Evolutionary conservation across 2,888 invertebrate species (phyloP), one percentile per base, ranked within the genome.

Genomic region (Pristionchus maxplancki): DNA sequence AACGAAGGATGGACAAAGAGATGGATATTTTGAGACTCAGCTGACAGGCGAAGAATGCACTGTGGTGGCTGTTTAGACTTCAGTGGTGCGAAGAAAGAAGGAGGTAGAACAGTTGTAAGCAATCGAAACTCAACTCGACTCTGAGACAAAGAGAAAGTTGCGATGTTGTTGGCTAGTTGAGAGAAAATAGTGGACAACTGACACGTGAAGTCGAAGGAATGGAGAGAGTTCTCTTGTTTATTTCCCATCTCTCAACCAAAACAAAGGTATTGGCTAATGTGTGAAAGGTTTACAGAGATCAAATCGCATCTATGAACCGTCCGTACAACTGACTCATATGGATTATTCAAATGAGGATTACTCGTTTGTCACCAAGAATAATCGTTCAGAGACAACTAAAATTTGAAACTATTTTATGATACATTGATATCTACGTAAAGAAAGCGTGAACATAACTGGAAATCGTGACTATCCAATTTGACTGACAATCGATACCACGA

Each of bases 291-390:
- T 8, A 24, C 3, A 24, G 58, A 58, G 58, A 58, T 58, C n/a
- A n/a, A 58, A 58, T 67, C 64, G 31, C 11, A 31, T 67, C 34
- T 17, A 31, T 34, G 31, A 67, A 67, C 64, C 31, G 64, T 67
- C 64, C 34, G 62, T 28, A 67, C 31, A 5, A 67, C 24, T 74
- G 74, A 74, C 40, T 74, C 74, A 74, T 40, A 34, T 0, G 37
- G 74, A 74, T 74, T 74, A 74, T 74, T 74, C 74, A 74, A 74
- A 74, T 74, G 37, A 74, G 40, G 9, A 74, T 40, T 74, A 40
- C 2, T 24, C 64, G 40, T 37, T 24, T 24, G 37, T 37, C 34
- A 74, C n/a, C 20, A 37, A 15, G 37, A n/a, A 17, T n/a, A 58
- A 13, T 58, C 5, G 58, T 5, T n/a, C n/a, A n/a, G n/a, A n/a